Evolutionary conservation across 2,797 vertebrate species (phyloP), one percentile per base, ranked within the genome.

Genomic region (Phoxinus dragarum): DNA sequence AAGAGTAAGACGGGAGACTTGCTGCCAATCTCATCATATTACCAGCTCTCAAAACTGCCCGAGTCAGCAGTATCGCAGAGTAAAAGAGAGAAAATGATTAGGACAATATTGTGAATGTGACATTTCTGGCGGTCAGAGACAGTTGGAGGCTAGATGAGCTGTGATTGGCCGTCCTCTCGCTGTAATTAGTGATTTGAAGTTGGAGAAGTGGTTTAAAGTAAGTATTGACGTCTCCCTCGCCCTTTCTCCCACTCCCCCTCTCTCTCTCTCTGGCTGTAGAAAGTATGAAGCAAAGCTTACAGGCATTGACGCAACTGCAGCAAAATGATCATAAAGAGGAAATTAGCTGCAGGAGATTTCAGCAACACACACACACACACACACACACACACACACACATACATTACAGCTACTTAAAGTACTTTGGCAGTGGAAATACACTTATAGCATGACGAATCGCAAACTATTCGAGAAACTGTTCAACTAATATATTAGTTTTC

Each of bases 381-480:
- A 90, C 90, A 88, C 88, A 90, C 90, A 89, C 90, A 90, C 86
- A 88, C 89, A 92, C 90, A 49, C 89, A 71, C 7, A 72, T 14
- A 73, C 31, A 40, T 56, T n/a, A 64, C 34, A 23, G 21, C 31
- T 27, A 72, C 52, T 83, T 74, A 52, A 84, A 77, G 47, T 34
- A 69, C 36, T 77, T 84, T n/a, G 0, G 10, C 34, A 40, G 14
- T 6, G 5, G 10, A 59, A 75, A 54, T 31, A 49, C 42, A 83
- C 71, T 83, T 49, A 38, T 11, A 84, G 36, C 12, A 7, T 40
- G 61, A 84, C 34, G 6, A 47, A 76, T 76, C 36, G 16, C 9
- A 27, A 74, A 54, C 47, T 76, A 75, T 38, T 83, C 59, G 9
- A 47, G 34, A 54, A 68, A 76, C 31, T 21, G n/a, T 74, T 49